phyloP scores from a whole-genome alignment of 2,797 vertebrate genomes.

The Sebastes melanostomus region DNA sequence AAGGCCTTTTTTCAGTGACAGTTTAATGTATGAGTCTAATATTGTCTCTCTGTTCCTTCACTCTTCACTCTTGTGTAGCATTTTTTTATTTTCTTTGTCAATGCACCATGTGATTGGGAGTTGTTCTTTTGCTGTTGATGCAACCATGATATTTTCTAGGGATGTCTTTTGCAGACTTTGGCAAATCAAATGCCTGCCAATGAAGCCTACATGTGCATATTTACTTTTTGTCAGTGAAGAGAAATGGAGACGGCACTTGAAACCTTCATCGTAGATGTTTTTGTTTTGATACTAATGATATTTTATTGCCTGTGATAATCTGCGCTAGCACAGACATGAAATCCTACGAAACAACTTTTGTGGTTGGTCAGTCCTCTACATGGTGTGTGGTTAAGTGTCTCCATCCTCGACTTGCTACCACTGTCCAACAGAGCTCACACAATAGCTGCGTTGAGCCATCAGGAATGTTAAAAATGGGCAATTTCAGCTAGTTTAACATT shows the following conservation, averaged over 20 bases:
- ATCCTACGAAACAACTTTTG: slow-evolving; percentile 5
- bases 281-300: neutral
- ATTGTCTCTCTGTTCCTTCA: slow-evolving; percentile 4
- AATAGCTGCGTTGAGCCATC: slow-evolving; percentile 25
- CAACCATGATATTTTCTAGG: neutral
- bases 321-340: neutral
- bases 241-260: neutral
- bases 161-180: neutral
- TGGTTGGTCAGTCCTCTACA: neutral
- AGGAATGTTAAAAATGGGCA: slow-evolving; percentile 51
- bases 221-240: neutral
- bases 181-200: neutral
- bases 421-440: neutral
- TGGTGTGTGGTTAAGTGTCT: neutral
- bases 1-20: neutral
- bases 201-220: neutral
- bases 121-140: neutral
- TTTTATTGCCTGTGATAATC: neutral
- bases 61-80: neutral
- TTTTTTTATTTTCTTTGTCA: neutral
- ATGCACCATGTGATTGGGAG: neutral
- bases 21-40: slow-evolving; percentile 2
- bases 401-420: neutral
- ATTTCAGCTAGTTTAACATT: slow-evolving; percentile 31
- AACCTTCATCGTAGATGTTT: neutral